Evolutionary conservation across 2,797 vertebrate species (phyloP).

Genomic region (Cyprinodon diabolis): DNA sequence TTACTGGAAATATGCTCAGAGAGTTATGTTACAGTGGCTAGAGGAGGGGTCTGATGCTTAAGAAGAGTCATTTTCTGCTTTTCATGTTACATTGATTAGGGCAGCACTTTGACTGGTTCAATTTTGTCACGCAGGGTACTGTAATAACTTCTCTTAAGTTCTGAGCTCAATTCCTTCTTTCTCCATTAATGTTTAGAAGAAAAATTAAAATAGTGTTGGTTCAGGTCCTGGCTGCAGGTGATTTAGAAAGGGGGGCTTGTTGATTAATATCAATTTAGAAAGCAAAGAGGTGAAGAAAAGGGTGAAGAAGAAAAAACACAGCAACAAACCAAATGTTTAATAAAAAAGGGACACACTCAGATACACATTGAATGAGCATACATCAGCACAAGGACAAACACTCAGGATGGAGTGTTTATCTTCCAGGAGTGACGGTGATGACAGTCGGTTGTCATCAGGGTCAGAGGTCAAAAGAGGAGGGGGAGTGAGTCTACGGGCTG

Average conservation of each 20-base stretch:
- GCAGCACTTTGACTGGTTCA: conserved; percentile 65
- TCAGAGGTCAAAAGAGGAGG: conserved; percentile 67
- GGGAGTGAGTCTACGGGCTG: conserved; percentile 50
- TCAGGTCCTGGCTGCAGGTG: conserved; percentile 40
- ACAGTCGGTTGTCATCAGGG: conserved; percentile 80
- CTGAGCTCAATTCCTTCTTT: conserved; percentile 32
- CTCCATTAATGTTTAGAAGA: conserved; percentile 68
- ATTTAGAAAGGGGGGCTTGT: conserved; percentile 24
- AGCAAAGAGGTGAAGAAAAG: conserved; percentile 5
- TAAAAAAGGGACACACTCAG: conserved; percentile 20
- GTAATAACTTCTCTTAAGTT: conserved; percentile 72
- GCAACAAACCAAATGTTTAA: conserved; percentile 40
- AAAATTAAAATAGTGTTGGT: conserved; percentile 50
- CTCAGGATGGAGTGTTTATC: conserved; percentile 71
- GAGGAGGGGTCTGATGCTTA: not conserved
- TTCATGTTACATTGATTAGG: conserved; percentile 65
- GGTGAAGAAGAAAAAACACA: conserved; percentile 16
- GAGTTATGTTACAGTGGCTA: conserved; percentile 20
- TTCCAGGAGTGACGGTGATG: conserved; percentile 74
- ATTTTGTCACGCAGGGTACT: conserved; percentile 72
- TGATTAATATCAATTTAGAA: conserved; percentile 10
- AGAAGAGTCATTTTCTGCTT: conserved; percentile 48
- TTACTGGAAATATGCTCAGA: conserved; percentile 36
- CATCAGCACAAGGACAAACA: conserved; percentile 30
- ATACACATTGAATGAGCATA: conserved; percentile 18